Base-by-base conservation (phyloP, 2,113 vertebrate species). In the Mesitornis unicolor region DNA sequence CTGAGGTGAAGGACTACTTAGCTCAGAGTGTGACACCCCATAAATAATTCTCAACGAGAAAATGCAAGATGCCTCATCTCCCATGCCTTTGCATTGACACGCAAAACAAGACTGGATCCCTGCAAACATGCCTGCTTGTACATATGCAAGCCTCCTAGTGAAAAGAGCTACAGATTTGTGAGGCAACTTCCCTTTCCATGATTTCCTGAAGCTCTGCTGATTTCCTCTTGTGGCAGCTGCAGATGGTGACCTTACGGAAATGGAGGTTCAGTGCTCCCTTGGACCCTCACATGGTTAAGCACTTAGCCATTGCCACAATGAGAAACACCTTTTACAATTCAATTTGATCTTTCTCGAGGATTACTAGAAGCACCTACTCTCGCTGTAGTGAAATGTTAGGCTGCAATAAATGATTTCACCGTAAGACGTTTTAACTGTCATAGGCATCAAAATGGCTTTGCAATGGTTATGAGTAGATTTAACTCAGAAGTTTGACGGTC, bases 401-500 rank as follows among this genome's bases (percentile, higher is more conserved):
- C 86, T 89, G 90, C 68, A 96, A 95, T 96, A 97, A 97, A 93
- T 70, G 50, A 95, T 96, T 97, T 92, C 89, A 82, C 90, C 6
- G 0, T 96, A 96, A 97, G 91, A 97, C 89, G 84, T 97, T 97
- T 96, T 96, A 96, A 96, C 94, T 97, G 95, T 97, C 79, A 73
- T 28, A 95, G 87, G 61, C 96, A 96, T 97, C 95, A 97, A 96
- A 96, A 96, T 94, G 93, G 94, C 87, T 97, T 96, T 96, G 87
- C 95, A 95, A 93, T 83, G 88, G 85, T 93, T 96, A 94, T 88
- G 87, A 95, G 95, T 75, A 96, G 96, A 95, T 97, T 97, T 96
- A 95, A 93, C 61, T 87, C 69, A 48, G 69, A 97, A 82, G 53
- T 92, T 28, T 96, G 95, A 96, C 84, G 96, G 96, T 94, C 92